Percentiles rank a stretch among this genome's conserved stretches.
Conservation (phyloP, 2,888 invertebrate species). For the Noctua janthe region DNA sequence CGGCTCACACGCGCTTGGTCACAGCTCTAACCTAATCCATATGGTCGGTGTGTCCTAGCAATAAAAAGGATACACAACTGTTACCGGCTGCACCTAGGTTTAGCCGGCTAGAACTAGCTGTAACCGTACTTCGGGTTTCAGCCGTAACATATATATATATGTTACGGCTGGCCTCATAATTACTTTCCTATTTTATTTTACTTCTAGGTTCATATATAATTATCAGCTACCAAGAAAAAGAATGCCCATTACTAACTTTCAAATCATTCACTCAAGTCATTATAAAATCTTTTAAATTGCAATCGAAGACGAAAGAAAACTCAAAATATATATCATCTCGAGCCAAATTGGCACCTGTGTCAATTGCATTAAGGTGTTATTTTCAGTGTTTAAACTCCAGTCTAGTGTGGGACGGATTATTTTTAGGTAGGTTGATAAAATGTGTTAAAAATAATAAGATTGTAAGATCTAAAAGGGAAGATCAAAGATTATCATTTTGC, state of each 20-base stretch:
- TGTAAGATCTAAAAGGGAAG: constrained; percentile 40
- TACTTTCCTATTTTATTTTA: neutral
- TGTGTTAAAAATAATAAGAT: constrained; percentile 39
- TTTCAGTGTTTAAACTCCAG: constrained; percentile 9
- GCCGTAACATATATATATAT: too few relatives aligned
- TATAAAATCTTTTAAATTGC: constrained; percentile 8
- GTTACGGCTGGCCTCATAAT: neutral
- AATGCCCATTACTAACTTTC: neutral
- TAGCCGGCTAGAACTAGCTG: too few relatives aligned
- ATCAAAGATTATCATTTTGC: constrained; percentile 37
- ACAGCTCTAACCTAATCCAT: too few relatives aligned
- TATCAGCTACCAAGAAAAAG: neutral
- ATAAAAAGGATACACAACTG: too few relatives aligned
- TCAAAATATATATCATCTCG: neutral
- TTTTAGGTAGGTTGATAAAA: constrained; percentile 36
- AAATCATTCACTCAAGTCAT: constrained; percentile 16
- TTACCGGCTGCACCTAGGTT: too few relatives aligned
- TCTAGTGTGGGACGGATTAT: constrained; percentile 43
- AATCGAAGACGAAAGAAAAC: constrained; percentile 1
- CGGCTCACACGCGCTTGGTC: too few relatives aligned
- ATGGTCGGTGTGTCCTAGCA: too few relatives aligned
- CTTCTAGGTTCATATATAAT: neutral
- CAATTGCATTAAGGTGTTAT: neutral
- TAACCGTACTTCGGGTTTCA: too few relatives aligned
- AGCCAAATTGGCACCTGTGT: constrained; percentile 14